phyloP scores from a whole-genome alignment of 2,888 invertebrate species.

The Chymomyza amoena region DNA sequence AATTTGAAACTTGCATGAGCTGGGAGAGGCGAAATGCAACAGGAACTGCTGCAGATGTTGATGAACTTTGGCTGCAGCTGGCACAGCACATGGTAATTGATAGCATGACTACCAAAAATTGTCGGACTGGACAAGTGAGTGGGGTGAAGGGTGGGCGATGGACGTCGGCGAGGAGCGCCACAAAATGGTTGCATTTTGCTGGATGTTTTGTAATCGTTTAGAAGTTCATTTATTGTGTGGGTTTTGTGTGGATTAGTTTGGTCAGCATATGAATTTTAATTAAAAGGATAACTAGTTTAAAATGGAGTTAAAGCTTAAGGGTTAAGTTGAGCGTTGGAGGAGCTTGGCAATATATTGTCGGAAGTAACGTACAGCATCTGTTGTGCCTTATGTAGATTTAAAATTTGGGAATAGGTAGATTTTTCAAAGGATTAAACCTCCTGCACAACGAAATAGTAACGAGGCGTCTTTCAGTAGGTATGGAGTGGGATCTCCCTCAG shows the following conservation, averaged over 20 bases:
- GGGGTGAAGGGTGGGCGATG: too few species aligned
- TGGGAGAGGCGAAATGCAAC: too few species aligned
- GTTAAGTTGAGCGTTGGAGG: not conserved
- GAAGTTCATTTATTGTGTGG: not conserved
- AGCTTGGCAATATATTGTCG: too few species aligned
- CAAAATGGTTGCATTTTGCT: not conserved
- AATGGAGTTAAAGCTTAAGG: not conserved
- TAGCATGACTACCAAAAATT: not conserved
- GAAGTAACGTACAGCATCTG: too few species aligned
- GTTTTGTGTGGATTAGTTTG: not conserved
- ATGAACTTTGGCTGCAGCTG: not conserved
- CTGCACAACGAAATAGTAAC: too few species aligned
- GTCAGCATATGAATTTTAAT: slow-evolving; percentile 23
- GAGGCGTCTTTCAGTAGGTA: too few species aligned
- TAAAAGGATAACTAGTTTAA: slow-evolving; percentile 29
- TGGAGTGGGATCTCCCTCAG: too few species aligned
- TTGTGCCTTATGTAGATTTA: too few species aligned
- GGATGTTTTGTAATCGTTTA: not conserved
- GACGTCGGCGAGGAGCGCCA: not conserved
- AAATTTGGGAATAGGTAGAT: too few species aligned
- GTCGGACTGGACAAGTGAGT: not conserved
- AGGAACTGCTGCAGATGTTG: not conserved
- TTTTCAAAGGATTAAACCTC: too few species aligned
- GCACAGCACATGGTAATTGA: not conserved
- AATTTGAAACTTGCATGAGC: slow-evolving; percentile 18